phyloP scores from a whole-genome alignment of 1,140 invertebrate genomes.

The Zaprionus taronus region DNA sequence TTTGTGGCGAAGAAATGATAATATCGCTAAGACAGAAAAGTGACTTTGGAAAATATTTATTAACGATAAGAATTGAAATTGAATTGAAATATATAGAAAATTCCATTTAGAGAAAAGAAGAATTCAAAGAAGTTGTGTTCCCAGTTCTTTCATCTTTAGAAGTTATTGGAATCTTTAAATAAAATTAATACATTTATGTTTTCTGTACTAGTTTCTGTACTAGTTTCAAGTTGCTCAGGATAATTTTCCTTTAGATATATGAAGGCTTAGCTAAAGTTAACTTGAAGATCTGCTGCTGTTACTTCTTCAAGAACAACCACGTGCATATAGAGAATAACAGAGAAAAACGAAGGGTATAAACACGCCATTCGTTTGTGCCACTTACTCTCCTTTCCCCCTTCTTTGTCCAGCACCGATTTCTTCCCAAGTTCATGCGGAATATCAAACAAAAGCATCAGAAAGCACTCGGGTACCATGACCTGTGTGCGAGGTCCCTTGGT shows the following conservation, averaged over 20 bases:
- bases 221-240: neutral
- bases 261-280: neutral
- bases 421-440: neutral
- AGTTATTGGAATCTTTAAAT: too few species aligned
- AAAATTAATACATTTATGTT: too few species aligned
- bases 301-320: slow-evolving; percentile 34
- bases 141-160: too few species aligned
- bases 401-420: neutral
- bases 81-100: too few species aligned
- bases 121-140: too few species aligned
- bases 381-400: neutral
- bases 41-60: neutral
- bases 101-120: too few species aligned
- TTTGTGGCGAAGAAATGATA: slow-evolving; percentile 3
- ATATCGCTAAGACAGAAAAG: neutral
- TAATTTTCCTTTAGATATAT: neutral
- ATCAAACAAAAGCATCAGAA: slow-evolving; percentile 24
- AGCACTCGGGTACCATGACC: slow-evolving; percentile 63
- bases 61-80: neutral
- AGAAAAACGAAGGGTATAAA: slow-evolving; percentile 9
- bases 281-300: neutral
- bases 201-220: too few species aligned
- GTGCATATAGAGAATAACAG: slow-evolving; percentile 32
- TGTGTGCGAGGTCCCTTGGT: slow-evolving; percentile 56
- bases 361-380: slow-evolving; percentile 40